Evolutionary conservation across 2,888 invertebrate species (phyloP), one percentile per base, ranked within the genome.

Genomic region (Drosophila gaucha): DNA sequence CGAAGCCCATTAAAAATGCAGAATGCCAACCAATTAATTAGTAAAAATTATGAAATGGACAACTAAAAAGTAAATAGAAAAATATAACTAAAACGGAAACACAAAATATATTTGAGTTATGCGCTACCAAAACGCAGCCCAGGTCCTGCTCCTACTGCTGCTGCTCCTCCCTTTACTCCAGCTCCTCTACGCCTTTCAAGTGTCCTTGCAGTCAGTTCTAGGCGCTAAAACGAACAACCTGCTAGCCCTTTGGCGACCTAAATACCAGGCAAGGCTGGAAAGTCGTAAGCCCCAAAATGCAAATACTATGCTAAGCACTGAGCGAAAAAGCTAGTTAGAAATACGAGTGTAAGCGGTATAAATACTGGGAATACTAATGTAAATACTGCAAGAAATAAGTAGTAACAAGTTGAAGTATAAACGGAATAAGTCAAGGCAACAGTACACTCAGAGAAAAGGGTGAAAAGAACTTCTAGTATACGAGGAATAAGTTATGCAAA

Each of bases 21-120:
- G 26, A 64, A 26, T 36, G n/a, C 49, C 12, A 56, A 31, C 68
- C 78, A 86, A 84, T 84, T 87, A 84, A 86, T 85, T 77, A 84
- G 71, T 65, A 62, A 39, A 74, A 87, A 72, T 72, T 85, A 86
- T 82, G 74, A 67, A 76, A 68, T 57, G 65, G 67, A 59, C 49
- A 43, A n/a, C 26, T 9, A 35, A 65, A 20, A 35, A 46, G n/a
- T n/a, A 18, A 50, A 24, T 33, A 14, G 10, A 8, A 58, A 12
- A 20, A 18, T 26, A 10, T 41, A 67, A 35, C 52, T 14, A 47
- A 70, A 71, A 50, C 36, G 55, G 55, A 60, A 66, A 50, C 35
- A 30, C n/a, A 46, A 65, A 64, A 60, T 55, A 24, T 20, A 60
- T 35, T 47, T 65, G 69, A 78, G 64, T 79, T 73, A 86, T 77